Base-by-base conservation (phyloP, 1,140 invertebrate genomes). In the Camponotus pennsylvanicus region DNA sequence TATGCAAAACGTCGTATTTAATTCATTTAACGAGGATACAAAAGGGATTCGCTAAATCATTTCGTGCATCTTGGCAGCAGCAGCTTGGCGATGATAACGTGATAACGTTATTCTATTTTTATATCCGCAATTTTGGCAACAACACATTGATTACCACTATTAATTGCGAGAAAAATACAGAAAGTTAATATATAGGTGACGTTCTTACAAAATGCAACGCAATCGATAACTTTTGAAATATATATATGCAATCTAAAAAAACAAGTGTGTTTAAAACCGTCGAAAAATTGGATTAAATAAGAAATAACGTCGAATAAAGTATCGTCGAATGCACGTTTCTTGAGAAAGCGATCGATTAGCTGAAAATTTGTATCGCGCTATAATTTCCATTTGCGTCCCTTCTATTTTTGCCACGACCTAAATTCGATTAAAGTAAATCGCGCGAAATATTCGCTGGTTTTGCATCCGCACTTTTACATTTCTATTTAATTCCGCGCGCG, bases 341-440 rank as follows among this genome's bases (percentile, higher is more conserved):
- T 64, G 7, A 52, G 63, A 80, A 59, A 76, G 9, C 67, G 61
- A 87, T 87, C 73, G 71, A 87, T 70, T 32, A 52, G 42, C 49
- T 32, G 6, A 37, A 57, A 57, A 75, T 79, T 88, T 78, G 21
- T 67, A 55, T 71, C 40, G 55, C 61, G 32, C 37, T 59, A 79
- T 71, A 67, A 86, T 52, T 32, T 55, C 78, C 77, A 86, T 73
- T 89, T 79, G 61, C 59, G 71, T 61, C 49, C 32, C 15, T 64
- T 83, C 84, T 86, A 86, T 86, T 89, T 89, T 73, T 21, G 57
- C 37, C 34, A 57, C 52, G 88, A 89, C 88, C 88, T 55, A 73
- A 67, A 89, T 89, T 63, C 84, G 15, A 55, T 64, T 59, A 64
- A 57, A 18, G 80, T 67, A 69, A 89, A 63, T 73, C 61, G 42